These are phyloP conservation scores for Lottia gigantea DNA, from an alignment of 2,888 invertebrate genomes.

Conservation along the genomic window DNA sequence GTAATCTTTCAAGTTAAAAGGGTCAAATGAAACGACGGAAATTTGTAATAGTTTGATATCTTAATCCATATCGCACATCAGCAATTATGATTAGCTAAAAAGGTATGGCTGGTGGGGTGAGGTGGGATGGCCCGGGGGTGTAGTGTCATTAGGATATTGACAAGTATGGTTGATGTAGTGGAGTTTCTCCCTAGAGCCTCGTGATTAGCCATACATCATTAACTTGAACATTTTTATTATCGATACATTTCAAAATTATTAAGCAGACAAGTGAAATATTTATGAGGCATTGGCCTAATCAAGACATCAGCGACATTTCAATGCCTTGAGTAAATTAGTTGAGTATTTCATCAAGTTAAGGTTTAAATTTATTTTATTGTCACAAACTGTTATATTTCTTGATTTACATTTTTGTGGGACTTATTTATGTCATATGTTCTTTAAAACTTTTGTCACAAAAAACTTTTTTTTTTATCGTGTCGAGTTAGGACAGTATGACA, in stretches of 20 bases:
- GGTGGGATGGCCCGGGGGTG: background rate
- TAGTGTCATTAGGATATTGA: background rate
- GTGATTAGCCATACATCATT: slow-evolving; percentile 4
- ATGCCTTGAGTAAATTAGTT: too few relatives aligned
- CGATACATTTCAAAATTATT: background rate
- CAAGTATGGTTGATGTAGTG: slow-evolving; percentile 3
- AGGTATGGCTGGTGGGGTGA: too few relatives aligned
- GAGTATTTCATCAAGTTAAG: too few relatives aligned
- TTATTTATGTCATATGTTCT: too few relatives aligned
- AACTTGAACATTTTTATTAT: background rate
- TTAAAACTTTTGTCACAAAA: too few relatives aligned
- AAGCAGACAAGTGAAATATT: slow-evolving; percentile 5
- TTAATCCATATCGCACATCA: slow-evolving; percentile 3
- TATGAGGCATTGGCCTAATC: background rate
- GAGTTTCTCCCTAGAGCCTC: background rate
- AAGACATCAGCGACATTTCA: too few relatives aligned
- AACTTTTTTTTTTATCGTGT: too few relatives aligned
- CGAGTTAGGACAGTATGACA: too few relatives aligned
- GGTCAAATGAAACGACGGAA: background rate
- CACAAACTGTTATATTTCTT: too few relatives aligned
- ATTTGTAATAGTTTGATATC: background rate
- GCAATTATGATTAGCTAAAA: too few relatives aligned
- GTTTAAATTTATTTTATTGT: too few relatives aligned
- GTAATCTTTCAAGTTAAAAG: background rate
- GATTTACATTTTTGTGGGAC: too few relatives aligned